Percentiles rank a stretch among this genome's conserved stretches.
phyloP scores from a whole-genome alignment of 2,888 invertebrate genomes.

The Dryobotodes eremita region DNA sequence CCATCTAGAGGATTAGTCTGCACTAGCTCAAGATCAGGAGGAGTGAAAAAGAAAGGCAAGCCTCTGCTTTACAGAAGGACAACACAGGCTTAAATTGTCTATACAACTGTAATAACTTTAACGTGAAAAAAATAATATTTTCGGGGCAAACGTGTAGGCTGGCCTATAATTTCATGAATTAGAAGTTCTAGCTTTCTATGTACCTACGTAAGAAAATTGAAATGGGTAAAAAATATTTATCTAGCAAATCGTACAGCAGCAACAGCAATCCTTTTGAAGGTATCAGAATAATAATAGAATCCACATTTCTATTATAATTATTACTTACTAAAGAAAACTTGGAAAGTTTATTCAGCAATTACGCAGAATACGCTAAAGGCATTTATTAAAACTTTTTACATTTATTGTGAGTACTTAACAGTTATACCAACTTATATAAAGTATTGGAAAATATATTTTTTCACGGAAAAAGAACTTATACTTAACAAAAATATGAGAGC shows the following conservation, averaged over 20 bases:
- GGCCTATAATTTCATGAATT: neutral
- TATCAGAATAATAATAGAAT: slow-evolving; percentile 14
- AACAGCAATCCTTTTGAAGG: neutral
- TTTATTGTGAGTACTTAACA: slow-evolving; percentile 26
- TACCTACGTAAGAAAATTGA: slow-evolving; percentile 22
- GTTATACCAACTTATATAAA: slow-evolving; percentile 8
- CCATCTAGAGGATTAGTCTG: neutral
- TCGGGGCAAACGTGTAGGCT: neutral
- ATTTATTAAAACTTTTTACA: slow-evolving; percentile 35
- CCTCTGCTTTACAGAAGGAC: neutral
- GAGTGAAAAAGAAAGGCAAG: neutral
- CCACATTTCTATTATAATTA: slow-evolving; percentile 29
- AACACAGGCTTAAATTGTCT: neutral
- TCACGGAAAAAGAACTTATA: slow-evolving; percentile 15
- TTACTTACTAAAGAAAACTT: slow-evolving; percentile 19
- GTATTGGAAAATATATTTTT: slow-evolving; percentile 34
- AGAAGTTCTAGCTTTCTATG: neutral
- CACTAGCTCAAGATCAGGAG: neutral
- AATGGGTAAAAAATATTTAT: slow-evolving; percentile 12
- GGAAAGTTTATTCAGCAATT: slow-evolving; percentile 31
- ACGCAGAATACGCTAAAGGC: slow-evolving; percentile 23
- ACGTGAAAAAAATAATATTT: slow-evolving; percentile 10
- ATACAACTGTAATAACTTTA: neutral
- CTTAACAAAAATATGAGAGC: slow-evolving; percentile 12
- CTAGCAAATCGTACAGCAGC: slow-evolving; percentile 3